These are phyloP conservation scores for Argynnis bischoffii DNA, from an alignment of 2,888 invertebrate genomes.

Conservation along the genomic window DNA sequence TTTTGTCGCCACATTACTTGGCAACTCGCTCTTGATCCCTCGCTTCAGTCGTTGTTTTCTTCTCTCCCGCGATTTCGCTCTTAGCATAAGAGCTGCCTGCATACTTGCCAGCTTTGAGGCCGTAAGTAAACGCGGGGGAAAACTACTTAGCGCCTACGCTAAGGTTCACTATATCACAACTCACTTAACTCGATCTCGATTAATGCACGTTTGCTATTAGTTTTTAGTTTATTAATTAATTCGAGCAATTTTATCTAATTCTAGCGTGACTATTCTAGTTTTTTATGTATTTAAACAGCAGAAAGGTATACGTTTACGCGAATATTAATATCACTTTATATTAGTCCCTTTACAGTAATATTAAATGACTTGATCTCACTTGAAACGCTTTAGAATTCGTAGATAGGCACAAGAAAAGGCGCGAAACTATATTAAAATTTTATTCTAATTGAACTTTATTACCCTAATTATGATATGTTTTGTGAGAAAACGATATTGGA, in stretches of 20 bases:
- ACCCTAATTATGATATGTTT: slow-evolving; percentile 75
- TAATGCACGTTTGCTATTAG: slow-evolving; percentile 34
- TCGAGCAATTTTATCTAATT: slow-evolving; percentile 48
- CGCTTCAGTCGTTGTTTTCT: slow-evolving; percentile 88
- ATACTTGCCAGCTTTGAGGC: slow-evolving; percentile 86
- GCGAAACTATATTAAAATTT: slow-evolving; percentile 62
- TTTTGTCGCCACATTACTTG: slow-evolving; percentile 93
- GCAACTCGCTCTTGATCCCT: slow-evolving; percentile 89
- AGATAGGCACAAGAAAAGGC: slow-evolving; percentile 80
- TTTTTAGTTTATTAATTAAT: slow-evolving; percentile 28
- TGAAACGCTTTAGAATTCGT: slow-evolving; percentile 67
- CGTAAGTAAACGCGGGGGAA: slow-evolving; percentile 54
- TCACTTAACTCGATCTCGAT: slow-evolving; percentile 30
- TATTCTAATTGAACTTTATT: slow-evolving; percentile 63
- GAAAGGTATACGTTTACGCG: slow-evolving; percentile 29
- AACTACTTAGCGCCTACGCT: slow-evolving; percentile 50
- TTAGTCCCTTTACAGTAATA: slow-evolving; percentile 70
- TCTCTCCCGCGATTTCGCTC: slow-evolving; percentile 94
- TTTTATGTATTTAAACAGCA: slow-evolving; percentile 29
- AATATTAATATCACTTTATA: slow-evolving; percentile 62
- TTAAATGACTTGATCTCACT: slow-evolving; percentile 62
- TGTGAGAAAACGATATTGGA: slow-evolving; percentile 72
- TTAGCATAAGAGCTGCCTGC: slow-evolving; percentile 96
- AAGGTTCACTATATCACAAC: slow-evolving; percentile 33
- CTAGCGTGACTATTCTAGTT: slow-evolving; percentile 56